These are phyloP conservation scores for Brachystomella parvula DNA, from an alignment of 1,140 invertebrate species.

Conservation along the genomic window DNA sequence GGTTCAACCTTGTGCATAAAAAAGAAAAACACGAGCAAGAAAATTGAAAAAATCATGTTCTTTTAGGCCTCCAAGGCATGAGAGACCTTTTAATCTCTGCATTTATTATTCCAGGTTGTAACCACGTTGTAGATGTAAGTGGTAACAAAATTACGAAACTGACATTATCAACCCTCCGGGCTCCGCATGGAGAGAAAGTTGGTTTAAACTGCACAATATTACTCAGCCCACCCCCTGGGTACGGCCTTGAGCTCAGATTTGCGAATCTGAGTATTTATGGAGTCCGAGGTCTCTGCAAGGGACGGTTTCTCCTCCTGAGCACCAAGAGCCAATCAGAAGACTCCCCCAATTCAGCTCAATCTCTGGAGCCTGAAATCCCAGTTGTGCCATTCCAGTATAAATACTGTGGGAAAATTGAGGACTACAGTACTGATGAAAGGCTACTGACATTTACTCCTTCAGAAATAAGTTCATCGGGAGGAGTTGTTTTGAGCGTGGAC, in stretches of 20 bases:
- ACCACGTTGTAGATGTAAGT: conserved; percentile 19
- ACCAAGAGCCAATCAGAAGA: background rate
- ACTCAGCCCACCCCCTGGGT: conserved; percentile 22
- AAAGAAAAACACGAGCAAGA: too few relatives aligned
- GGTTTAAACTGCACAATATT: conserved; percentile 36
- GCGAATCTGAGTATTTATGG: conserved; percentile 36
- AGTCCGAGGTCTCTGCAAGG: conserved; percentile 34
- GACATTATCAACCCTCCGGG: conserved; percentile 26
- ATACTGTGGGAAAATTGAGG: conserved; percentile 37
- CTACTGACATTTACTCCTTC: conserved; percentile 24
- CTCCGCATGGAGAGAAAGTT: conserved; percentile 23
- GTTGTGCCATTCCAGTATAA: conserved; percentile 7
- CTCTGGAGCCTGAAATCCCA: background rate
- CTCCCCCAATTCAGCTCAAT: too few relatives aligned
- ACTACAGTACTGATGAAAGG: conserved; percentile 31
- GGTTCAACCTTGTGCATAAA: too few relatives aligned
- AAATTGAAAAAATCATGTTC: background rate
- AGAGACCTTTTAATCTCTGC: background rate
- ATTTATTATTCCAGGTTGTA: conserved; percentile 23
- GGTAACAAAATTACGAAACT: conserved; percentile 20
- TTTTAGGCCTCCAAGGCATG: too few relatives aligned
- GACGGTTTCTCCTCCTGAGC: conserved; percentile 22
- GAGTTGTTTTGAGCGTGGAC: conserved; percentile 10
- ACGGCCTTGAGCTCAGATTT: conserved; percentile 29
- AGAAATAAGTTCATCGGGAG: background rate